Conservation (phyloP, 1,140 invertebrate genomes). For the Listronotus bonariensis region DNA sequence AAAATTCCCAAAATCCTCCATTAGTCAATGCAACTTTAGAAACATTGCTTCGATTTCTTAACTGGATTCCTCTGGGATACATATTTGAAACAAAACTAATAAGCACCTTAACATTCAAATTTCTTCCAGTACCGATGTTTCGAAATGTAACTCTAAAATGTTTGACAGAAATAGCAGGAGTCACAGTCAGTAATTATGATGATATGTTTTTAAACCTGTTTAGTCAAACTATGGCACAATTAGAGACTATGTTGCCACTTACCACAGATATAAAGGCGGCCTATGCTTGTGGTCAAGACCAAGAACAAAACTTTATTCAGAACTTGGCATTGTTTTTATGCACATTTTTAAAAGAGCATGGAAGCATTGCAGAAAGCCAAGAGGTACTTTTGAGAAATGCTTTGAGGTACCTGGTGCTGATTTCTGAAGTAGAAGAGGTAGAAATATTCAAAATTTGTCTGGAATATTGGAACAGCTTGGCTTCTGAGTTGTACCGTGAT, state of each 20-base stretch:
- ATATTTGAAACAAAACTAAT: slow-evolving; percentile 99
- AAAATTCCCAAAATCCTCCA: slow-evolving; percentile 95
- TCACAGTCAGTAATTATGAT: slow-evolving; percentile 87
- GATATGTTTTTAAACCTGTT: slow-evolving; percentile 90
- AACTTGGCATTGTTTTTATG: slow-evolving; percentile 97
- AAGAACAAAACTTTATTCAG: slow-evolving; percentile 99
- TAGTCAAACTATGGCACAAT: slow-evolving; percentile 86
- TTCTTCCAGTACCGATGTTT: slow-evolving; percentile 96
- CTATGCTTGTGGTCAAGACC: slow-evolving; percentile 90
- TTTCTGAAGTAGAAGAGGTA: slow-evolving; percentile 98
- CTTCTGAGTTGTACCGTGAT: slow-evolving; percentile 82
- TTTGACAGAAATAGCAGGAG: slow-evolving; percentile 95
- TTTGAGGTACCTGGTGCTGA: slow-evolving; percentile 91
- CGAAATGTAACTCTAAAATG: slow-evolving; percentile 98
- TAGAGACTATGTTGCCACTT: slow-evolving; percentile 89
- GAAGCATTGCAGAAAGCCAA: slow-evolving; percentile 81
- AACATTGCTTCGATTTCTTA: slow-evolving; percentile 94
- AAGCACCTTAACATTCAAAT: slow-evolving; percentile 93
- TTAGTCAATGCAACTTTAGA: slow-evolving; percentile 93
- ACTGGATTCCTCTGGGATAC: slow-evolving; percentile 99
- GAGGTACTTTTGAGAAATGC: slow-evolving; percentile 78
- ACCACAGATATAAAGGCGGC: slow-evolving; percentile 92
- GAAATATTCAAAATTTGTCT: slow-evolving; percentile 99
- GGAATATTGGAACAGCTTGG: slow-evolving; percentile 97
- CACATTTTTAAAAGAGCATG: slow-evolving; percentile 96